Percentiles rank a stretch among this genome's conserved stretches.
phyloP scores from a whole-genome alignment of 92 coral and sea anemone genomes.

The Pocillopora meandrina region DNA sequence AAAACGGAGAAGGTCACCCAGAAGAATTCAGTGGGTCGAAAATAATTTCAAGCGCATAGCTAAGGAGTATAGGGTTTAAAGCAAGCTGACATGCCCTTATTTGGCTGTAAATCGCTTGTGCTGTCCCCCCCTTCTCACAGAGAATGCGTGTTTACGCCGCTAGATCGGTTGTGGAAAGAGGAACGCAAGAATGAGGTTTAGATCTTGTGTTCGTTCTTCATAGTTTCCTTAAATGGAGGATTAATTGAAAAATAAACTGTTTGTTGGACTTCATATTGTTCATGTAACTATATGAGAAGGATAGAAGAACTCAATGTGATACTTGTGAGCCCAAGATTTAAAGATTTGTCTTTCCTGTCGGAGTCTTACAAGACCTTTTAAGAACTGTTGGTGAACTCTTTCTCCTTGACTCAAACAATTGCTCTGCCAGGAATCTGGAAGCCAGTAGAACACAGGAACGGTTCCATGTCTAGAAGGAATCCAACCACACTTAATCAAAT shows the following conservation, averaged over 20 bases:
- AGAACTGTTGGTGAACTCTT: constrained; percentile 21
- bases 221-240: neutral
- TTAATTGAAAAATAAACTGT: neutral
- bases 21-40: no score
- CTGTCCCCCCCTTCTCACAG: neutral
- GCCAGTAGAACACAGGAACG: constrained; percentile 64
- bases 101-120: no score
- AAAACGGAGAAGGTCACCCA: no score
- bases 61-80: no score
- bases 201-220: neutral
- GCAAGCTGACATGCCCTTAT: no score
- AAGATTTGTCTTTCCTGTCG: constrained; percentile 51
- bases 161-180: neutral
- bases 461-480: constrained; percentile 5
- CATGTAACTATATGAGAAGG: constrained; percentile 43
- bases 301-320: constrained; percentile 73
- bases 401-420: constrained; percentile 46
- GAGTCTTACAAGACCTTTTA: constrained; percentile 47
- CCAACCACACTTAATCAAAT: neutral
- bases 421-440: constrained; percentile 44
- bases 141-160: neutral
- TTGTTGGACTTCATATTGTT: neutral
- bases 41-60: no score
- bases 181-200: neutral
- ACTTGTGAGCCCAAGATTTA: constrained; percentile 47